Evolutionary conservation across 2,113 vertebrate genomes (phyloP).

Genomic region (Eubucco bourcierii): DNA sequence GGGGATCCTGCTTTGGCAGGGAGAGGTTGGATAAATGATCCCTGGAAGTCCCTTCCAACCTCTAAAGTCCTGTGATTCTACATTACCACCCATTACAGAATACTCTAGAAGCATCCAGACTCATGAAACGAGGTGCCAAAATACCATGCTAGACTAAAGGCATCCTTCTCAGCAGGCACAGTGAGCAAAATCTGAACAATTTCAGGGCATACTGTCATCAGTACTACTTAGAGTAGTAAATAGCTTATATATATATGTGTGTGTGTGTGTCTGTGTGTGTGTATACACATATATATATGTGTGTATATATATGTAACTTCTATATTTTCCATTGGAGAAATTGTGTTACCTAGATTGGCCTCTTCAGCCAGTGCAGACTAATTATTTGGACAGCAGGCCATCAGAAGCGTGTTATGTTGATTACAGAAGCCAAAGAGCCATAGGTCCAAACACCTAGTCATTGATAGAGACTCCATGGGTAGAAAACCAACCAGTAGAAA

Average conservation of each 20-base stretch:
- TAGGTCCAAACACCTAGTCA: neutral
- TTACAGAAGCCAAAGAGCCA: neutral
- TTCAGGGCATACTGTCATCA: neutral
- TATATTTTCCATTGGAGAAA: neutral
- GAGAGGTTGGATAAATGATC: too few relatives aligned
- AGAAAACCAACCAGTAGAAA: neutral
- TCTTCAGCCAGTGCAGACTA: neutral
- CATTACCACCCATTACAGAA: neutral
- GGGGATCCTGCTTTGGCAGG: too few relatives aligned
- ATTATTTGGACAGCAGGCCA: neutral
- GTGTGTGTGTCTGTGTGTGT: too few relatives aligned
- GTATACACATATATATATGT: neutral
- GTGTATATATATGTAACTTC: neutral
- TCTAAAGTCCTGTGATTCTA: neutral
- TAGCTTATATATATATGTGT: neutral
- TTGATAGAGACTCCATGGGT: neutral
- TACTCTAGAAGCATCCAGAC: neutral
- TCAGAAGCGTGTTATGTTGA: neutral
- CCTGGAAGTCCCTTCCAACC: too few relatives aligned
- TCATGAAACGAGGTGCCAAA: neutral
- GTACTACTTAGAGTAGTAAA: neutral
- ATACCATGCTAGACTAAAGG: neutral
- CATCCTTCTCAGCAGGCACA: neutral
- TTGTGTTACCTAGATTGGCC: neutral
- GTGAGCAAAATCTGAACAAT: neutral